Evolutionary conservation across 2,888 invertebrate species (phyloP).

Genomic region (Dolichomitus sp.): DNA sequence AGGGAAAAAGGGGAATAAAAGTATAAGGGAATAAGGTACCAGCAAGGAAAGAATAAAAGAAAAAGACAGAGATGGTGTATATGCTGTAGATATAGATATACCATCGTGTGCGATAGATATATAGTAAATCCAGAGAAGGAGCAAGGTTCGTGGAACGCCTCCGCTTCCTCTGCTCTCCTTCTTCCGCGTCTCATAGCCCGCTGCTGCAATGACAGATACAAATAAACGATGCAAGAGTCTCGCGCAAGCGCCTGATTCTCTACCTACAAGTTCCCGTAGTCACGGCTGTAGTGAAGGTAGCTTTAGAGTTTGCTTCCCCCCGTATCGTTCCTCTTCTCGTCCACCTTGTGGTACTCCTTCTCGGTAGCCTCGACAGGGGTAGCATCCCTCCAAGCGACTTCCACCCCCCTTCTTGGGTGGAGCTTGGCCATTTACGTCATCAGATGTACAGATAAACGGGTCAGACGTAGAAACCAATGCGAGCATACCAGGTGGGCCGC

Average conservation of each 20-base stretch:
- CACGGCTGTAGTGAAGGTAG: constrained; percentile 52
- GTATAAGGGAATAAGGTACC: constrained; percentile 47
- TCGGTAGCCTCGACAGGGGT: constrained; percentile 47
- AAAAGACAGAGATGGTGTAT: constrained; percentile 42
- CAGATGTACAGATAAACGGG: constrained; percentile 83
- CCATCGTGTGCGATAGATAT: constrained; percentile 5
- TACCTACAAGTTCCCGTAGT: constrained; percentile 47
- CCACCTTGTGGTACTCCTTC: constrained; percentile 63
- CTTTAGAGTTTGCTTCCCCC: constrained; percentile 53
- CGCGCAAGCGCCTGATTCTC: constrained; percentile 82
- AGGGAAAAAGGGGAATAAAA: constrained; percentile 48
- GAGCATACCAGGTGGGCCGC: constrained; percentile 73
- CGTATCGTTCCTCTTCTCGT: constrained; percentile 61
- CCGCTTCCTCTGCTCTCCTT: constrained; percentile 51
- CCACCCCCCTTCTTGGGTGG: constrained; percentile 79
- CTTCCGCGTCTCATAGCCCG: constrained; percentile 72
- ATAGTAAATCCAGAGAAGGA: constrained; percentile 30
- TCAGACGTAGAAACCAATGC: constrained; percentile 85
- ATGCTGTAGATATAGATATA: constrained; percentile 22
- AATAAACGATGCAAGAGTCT: constrained; percentile 84
- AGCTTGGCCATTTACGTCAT: constrained; percentile 83
- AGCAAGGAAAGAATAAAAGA: constrained; percentile 44
- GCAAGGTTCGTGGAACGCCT: constrained; percentile 62
- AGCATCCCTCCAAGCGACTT: constrained; percentile 46
- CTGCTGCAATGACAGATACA: constrained; percentile 85